Base-by-base conservation (phyloP, 2,797 vertebrate genomes). In the Malurus splendens region DNA sequence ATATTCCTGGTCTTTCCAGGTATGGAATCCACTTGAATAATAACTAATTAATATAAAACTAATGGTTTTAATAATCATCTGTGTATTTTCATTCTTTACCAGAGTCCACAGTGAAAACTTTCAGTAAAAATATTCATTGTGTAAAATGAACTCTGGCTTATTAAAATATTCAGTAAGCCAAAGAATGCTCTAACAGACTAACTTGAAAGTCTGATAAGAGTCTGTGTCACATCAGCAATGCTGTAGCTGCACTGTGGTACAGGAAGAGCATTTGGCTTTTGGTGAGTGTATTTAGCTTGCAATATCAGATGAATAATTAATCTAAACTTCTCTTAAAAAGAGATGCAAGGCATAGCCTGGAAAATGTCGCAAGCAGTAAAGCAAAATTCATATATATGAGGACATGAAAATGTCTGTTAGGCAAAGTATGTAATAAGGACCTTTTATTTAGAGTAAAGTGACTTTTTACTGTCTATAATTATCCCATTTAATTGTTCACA, bases 381-480 rank as follows among this genome's bases (percentile, higher is more conserved):
- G 24, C 14, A 78, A 81, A 81, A 66, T 50, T 86, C 72, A 95
- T 76, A 86, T 90, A 42, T 57, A 90, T 9, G 45, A 64, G 64
- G 32, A n/a, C 39, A 90, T 67, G 66, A 81, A 89, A 71, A 92
- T 86, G 57, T 79, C 82, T 91, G 54, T 55, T 79, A 65, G 38
- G 28, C 45, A 89, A 70, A 86, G 64, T 76, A 50, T 79, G n/a
- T 82, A 87, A 76, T 72, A 81, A 89, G 42, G 52, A 54, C 57
- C 39, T 92, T 83, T 71, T 92, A 86, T 92, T 93, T 92, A 87
- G 72, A 93, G 48, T 85, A 81, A 89, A 91, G 52, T 73, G 73
- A 54, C 64, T 86, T 93, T 85, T 87, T 85, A 81, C 81, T 78
- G 52, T 87, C 76, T 80, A 18, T 70, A 54, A 90, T 91, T 89